A percentile compares a stretch with the other conserved stretches of the same genome.
Conservation (phyloP, 2,113 vertebrate species). For the Gymnogyps californianus region DNA sequence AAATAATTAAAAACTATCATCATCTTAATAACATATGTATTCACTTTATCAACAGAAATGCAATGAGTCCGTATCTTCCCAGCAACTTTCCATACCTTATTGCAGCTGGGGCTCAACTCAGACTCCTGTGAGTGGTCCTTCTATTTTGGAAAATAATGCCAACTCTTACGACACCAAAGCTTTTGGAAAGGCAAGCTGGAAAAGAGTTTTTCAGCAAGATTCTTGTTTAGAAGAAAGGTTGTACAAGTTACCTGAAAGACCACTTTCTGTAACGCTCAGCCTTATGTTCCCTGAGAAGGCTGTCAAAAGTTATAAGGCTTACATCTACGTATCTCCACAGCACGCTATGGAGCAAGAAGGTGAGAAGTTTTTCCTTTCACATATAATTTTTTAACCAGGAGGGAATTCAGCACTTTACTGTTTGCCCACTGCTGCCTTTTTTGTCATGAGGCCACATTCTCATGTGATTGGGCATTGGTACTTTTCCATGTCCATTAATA, state of each 20-base stretch:
- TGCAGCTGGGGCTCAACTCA: background rate
- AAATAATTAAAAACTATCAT: background rate
- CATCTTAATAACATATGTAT: background rate
- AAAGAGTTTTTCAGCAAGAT: background rate
- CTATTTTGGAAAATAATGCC: background rate
- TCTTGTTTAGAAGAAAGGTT: background rate
- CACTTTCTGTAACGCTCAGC: background rate
- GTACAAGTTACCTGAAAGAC: background rate
- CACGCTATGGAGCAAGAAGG: background rate
- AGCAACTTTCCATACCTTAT: background rate
- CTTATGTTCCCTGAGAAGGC: background rate
- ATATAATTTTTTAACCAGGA: background rate
- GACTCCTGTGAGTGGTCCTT: background rate
- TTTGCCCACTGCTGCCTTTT: background rate
- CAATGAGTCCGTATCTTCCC: fast-evolving
- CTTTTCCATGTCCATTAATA: background rate
- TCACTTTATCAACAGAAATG: background rate
- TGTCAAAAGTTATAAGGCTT: background rate
- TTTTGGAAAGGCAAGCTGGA: background rate
- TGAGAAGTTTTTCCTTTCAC: background rate
- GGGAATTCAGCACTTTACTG: background rate
- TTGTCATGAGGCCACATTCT: background rate
- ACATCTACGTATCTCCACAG: background rate
- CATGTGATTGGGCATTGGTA: background rate
- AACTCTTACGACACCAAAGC: background rate